These are phyloP conservation scores for Chelonus formosanus DNA, from an alignment of 2,888 invertebrate species.

Conservation along the genomic window DNA sequence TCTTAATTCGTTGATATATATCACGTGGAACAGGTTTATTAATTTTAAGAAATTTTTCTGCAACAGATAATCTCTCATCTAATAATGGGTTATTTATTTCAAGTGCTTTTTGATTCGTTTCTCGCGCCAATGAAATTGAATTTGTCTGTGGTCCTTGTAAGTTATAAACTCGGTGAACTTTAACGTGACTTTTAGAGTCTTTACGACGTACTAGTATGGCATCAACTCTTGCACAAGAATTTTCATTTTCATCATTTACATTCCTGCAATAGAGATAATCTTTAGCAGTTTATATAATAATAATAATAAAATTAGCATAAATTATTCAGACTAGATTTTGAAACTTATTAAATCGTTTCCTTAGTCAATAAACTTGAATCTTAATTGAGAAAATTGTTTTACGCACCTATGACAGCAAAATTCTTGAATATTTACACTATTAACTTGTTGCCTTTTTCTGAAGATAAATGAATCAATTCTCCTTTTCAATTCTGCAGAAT, in stretches of 20 bases:
- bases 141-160: conserved; percentile 74
- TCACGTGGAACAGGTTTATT: conserved; percentile 70
- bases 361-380: too few species aligned
- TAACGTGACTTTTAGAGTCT: conserved; percentile 82
- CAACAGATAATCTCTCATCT: conserved; percentile 73
- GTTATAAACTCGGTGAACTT: conserved; percentile 78
- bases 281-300: too few species aligned
- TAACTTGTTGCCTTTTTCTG: conserved; percentile 78
- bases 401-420: conserved; percentile 69
- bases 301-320: too few species aligned
- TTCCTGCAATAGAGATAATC: conserved; percentile 43
- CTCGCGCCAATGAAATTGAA: conserved; percentile 36
- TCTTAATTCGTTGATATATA: conserved; percentile 76
- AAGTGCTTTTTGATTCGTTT: conserved; percentile 31
- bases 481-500: conserved; percentile 72
- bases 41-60: conserved; percentile 73
- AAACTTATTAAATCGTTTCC: too few species aligned
- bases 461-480: conserved; percentile 80
- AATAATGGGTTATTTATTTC: conserved; percentile 65
- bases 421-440: conserved; percentile 78
- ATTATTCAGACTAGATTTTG: too few species aligned
- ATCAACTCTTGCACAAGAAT: conserved; percentile 80
- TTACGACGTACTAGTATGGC: conserved; percentile 76
- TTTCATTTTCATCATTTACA: conserved; percentile 64
- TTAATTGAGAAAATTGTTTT: not conserved